Base-by-base conservation (phyloP, 2,113 vertebrate species). In the Notothenia coriiceps region DNA sequence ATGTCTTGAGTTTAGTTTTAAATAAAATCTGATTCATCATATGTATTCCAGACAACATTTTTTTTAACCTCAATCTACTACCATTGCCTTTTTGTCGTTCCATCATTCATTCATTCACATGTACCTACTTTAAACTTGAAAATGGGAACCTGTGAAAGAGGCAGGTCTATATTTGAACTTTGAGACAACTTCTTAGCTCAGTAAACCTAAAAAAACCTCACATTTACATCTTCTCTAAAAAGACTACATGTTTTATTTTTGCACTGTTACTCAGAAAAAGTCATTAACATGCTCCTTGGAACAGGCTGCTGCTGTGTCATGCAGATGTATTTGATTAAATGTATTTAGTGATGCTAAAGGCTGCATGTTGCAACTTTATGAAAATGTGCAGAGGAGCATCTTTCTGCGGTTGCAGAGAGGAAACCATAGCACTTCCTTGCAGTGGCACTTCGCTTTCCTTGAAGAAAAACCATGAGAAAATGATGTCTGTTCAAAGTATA, bases 371-470 rank as follows among this genome's bases (percentile, higher is more conserved):
- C 13, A 64, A 6, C 6, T 63, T 43, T 7, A 10, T 25, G 2
- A 12, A 33, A 49, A 72, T 22, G 20, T 40, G 18, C 50, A 18
- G 47, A 59, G n/a, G 8, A 3, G 6, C 12, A 43, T 1, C 3
- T 44, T 22, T 66, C 17, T n/a, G 71, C 10, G 9, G 68, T 66
- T 74, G 5, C 43, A 69, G 14, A 47, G 1, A 76, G 52, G 54
- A 86, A 84, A 68, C 49, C 54, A 67, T 1, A 64, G 8, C 22
- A 61, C 52, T 84, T 86, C 66, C 61, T 72, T 65, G 14, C 6
- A 22, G 25, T 18, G 7, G 2, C 35, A 29, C 9, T 12, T 17
- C 11, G 6, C 33, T 44, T 33, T 57, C 1, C 25, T 17, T 33
- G 4, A 40, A 49, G 14, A 68, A 57, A 57, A 46, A 11, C 5